Evolutionary conservation across 30 jellyfish, hydroid and myxozoan species (phyloP).

Genomic region (Aurelia coerulea): DNA sequence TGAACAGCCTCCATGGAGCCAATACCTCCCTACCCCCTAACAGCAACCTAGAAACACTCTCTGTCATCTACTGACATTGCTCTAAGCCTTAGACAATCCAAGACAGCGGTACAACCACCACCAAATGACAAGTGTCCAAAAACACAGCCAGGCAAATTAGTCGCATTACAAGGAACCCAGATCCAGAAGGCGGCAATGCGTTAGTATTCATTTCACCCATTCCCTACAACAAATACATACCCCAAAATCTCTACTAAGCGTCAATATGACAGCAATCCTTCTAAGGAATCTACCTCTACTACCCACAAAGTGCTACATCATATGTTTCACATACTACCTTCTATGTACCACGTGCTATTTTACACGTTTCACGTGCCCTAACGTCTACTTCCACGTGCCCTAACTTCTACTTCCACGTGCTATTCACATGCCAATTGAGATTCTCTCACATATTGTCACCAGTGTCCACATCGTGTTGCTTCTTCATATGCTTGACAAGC

Average conservation of each 20-base stretch:
- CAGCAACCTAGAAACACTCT: too few relatives aligned
- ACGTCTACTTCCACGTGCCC: slow-evolving; percentile 44
- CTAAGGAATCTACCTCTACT: slow-evolving; percentile 37
- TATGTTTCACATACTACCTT: background rate
- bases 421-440: slow-evolving; percentile 39
- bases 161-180: slow-evolving; percentile 50
- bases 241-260: background rate
- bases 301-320: slow-evolving; percentile 9
- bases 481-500: slow-evolving; percentile 95
- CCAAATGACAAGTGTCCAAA: slow-evolving; percentile 3
- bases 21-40: too few relatives aligned
- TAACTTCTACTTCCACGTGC: slow-evolving; percentile 48
- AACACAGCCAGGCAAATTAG: slow-evolving; percentile 21
- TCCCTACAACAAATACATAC: slow-evolving; percentile 14
- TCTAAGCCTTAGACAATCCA: slow-evolving; percentile 1
- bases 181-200: slow-evolving; percentile 55
- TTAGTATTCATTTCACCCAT: slow-evolving; percentile 2
- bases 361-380: slow-evolving; percentile 58
- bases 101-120: background rate
- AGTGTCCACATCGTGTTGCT: slow-evolving; percentile 93
- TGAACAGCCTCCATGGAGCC: too few relatives aligned
- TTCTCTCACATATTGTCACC: slow-evolving; percentile 76
- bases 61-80: background rate
- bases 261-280: slow-evolving; percentile 11
- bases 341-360: slow-evolving; percentile 22